These are phyloP conservation scores for Nasonia vitripennis DNA, from an alignment of 1,140 invertebrate genomes.

Conservation along the genomic window DNA sequence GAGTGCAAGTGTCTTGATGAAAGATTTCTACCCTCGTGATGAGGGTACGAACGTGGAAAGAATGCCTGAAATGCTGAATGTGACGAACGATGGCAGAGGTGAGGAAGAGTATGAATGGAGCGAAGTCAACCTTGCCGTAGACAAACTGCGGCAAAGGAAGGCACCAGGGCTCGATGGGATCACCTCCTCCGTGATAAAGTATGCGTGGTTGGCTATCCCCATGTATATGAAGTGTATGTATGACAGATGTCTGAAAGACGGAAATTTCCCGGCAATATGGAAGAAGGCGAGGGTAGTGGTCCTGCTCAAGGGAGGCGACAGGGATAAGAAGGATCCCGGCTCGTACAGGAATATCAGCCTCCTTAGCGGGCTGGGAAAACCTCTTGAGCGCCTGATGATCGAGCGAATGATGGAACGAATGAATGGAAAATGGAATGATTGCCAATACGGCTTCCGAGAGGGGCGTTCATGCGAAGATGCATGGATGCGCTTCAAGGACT, in stretches of 20 bases:
- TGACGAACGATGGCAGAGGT: no score
- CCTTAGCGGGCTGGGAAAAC: conserved; percentile 55
- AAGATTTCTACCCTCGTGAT: conserved; percentile 1
- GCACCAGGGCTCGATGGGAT: conserved; percentile 23
- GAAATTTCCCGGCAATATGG: conserved; percentile 48
- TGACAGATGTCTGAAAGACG: conserved; percentile 10
- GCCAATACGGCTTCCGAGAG: conserved; percentile 6
- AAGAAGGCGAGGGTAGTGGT: conserved; percentile 46
- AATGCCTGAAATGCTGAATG: no score
- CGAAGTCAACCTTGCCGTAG: no score
- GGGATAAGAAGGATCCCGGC: conserved; percentile 20
- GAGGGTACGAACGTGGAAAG: no score
- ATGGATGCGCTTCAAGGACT: neutral
- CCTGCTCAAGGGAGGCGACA: conserved; percentile 51
- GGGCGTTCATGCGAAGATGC: conserved; percentile 37
- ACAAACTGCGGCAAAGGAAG: no score
- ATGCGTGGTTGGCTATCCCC: no score
- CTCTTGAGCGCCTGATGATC: conserved; percentile 52
- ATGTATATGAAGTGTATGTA: neutral
- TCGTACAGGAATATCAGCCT: conserved; percentile 58
- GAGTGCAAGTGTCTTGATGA: neutral
- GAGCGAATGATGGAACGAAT: conserved; percentile 33
- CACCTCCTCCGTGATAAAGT: neutral
- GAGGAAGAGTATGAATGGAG: no score
- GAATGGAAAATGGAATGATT: neutral